Evolutionary conservation across 2,113 vertebrate genomes (phyloP).

Genomic region (Microcebus tavaratra): DNA sequence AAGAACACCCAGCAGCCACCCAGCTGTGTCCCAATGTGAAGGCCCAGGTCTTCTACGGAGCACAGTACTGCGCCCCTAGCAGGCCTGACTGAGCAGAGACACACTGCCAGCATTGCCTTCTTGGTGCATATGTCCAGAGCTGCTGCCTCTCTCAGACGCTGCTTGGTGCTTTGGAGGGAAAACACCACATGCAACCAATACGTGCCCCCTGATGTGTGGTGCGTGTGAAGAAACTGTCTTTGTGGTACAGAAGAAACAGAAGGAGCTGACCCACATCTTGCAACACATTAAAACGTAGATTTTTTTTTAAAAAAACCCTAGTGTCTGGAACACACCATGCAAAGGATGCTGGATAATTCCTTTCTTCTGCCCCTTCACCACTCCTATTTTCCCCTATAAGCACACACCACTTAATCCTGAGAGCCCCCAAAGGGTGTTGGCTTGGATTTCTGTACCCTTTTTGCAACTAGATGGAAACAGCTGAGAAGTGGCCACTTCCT

Average conservation of each 20-base stretch:
- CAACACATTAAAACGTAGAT: background rate
- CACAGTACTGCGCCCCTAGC: background rate
- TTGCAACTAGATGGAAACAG: background rate
- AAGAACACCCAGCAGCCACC: background rate
- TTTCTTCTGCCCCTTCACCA: background rate
- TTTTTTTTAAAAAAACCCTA: background rate
- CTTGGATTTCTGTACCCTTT: background rate
- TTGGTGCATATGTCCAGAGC: background rate
- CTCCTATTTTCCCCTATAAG: background rate
- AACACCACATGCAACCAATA: background rate
- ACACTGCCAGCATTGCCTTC: background rate
- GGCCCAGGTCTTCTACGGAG: background rate
- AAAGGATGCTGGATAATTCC: background rate
- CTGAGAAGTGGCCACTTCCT: background rate
- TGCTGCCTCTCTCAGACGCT: background rate
- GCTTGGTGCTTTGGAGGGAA: background rate
- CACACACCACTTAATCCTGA: background rate
- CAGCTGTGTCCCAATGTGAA: background rate
- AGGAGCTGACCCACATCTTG: background rate
- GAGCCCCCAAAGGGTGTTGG: background rate
- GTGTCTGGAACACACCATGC: background rate
- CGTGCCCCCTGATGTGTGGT: too few species aligned
- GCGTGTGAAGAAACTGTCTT: background rate
- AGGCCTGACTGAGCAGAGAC: background rate
- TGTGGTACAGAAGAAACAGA: background rate